Evolutionary conservation across 1,140 invertebrate species (phyloP).

Genomic region (Akabosia matsudoensis): DNA sequence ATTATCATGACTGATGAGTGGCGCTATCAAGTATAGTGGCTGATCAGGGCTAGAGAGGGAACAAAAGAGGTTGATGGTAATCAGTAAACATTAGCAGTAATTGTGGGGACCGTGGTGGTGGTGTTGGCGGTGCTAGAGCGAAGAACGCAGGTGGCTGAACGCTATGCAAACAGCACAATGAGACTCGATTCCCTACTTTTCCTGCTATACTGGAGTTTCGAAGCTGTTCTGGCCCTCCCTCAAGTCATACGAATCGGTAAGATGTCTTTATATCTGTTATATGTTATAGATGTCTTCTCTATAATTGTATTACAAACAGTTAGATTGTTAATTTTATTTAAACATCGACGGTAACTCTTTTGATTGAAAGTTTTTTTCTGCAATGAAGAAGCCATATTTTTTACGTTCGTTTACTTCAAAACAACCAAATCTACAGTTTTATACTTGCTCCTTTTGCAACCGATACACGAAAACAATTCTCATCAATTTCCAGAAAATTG

Average conservation of each 20-base stretch:
- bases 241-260: slow-evolving; percentile 27
- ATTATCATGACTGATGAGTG: neutral
- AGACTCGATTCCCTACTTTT: slow-evolving; percentile 19
- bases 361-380: no score
- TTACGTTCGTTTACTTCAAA: no score
- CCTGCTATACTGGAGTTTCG: slow-evolving; percentile 21
- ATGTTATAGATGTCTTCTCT: neutral
- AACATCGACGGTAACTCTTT: no score
- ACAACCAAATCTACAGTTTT: no score
- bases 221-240: slow-evolving; percentile 16
- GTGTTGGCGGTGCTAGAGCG: neutral
- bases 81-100: neutral
- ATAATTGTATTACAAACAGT: no score
- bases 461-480: no score
- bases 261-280: neutral
- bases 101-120: neutral
- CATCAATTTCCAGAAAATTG: no score
- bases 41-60: neutral
- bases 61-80: neutral
- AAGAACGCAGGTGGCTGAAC: neutral
- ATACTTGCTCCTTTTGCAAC: no score
- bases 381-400: no score
- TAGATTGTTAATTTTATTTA: no score
- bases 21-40: neutral
- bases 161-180: slow-evolving; percentile 27